These are phyloP conservation scores for Scarus forsteni DNA, from an alignment of 2,797 vertebrate genomes.

Conservation along the genomic window DNA sequence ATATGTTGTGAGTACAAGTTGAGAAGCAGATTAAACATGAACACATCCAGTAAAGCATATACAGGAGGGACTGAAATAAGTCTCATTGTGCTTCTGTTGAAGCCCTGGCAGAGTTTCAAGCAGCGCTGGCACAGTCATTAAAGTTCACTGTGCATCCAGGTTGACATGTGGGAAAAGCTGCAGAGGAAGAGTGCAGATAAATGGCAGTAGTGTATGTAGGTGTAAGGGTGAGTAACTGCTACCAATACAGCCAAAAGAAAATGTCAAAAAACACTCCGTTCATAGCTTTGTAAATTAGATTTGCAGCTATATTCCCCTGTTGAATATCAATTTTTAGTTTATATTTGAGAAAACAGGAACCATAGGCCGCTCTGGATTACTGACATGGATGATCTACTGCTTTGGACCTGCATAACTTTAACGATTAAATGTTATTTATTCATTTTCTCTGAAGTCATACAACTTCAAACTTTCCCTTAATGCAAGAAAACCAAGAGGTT, in stretches of 20 bases:
- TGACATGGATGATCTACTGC: no score
- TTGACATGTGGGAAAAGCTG: slow-evolving; percentile 36
- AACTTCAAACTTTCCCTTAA: no score
- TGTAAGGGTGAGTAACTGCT: slow-evolving; percentile 23
- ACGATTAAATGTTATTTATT: no score
- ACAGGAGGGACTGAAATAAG: slow-evolving; percentile 7
- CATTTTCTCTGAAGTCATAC: no score
- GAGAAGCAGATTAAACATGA: slow-evolving; percentile 30
- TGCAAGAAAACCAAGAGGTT: no score
- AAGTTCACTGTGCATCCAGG: slow-evolving; percentile 28
- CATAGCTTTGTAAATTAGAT: neutral
- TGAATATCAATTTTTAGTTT: neutral
- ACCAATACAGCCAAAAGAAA: slow-evolving; percentile 9
- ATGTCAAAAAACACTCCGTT: neutral
- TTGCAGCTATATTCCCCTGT: slow-evolving; percentile 7
- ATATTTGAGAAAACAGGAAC: slow-evolving; percentile 1
- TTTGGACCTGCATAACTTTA: no score
- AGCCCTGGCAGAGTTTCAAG: slow-evolving; percentile 40
- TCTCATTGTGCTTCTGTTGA: slow-evolving; percentile 28
- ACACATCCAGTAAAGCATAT: slow-evolving; percentile 3
- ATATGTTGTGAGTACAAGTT: slow-evolving; percentile 16
- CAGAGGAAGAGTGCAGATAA: slow-evolving; percentile 26
- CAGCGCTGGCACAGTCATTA: slow-evolving; percentile 26
- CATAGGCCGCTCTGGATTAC: no score
- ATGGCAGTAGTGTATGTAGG: slow-evolving; percentile 19